A percentile compares a stretch with the other conserved stretches of the same genome.
These are phyloP conservation scores for Hippocampus zosterae DNA, from an alignment of 2,113 vertebrate species.

Conservation along the genomic window DNA sequence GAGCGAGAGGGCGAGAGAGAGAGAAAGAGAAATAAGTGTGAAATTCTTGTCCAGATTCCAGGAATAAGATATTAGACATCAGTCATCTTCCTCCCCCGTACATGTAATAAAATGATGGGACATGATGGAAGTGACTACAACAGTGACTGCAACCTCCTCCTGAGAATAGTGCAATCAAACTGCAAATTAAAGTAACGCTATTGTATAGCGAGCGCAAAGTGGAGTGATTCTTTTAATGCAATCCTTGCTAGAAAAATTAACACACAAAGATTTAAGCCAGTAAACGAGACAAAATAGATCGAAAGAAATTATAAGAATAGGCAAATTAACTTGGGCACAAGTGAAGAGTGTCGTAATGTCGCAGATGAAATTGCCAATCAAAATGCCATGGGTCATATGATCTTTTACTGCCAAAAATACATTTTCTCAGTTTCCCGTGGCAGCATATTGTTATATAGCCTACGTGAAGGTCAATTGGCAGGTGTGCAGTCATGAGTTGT, in stretches of 20 bases:
- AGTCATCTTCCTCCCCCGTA: constrained; percentile 52
- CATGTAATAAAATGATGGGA: constrained; percentile 43
- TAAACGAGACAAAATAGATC: background rate
- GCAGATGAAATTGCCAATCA: no score
- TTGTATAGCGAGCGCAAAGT: background rate
- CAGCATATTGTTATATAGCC: no score
- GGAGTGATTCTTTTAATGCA: background rate
- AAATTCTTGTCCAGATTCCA: constrained; percentile 47
- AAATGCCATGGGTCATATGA: no score
- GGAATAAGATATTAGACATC: constrained; percentile 41
- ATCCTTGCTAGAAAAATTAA: constrained; percentile 10
- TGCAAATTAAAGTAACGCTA: constrained; percentile 3
- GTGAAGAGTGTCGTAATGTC: no score
- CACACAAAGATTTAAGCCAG: background rate
- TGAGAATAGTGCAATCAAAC: constrained; percentile 28
- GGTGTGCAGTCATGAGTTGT: no score
- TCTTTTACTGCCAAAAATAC: no score
- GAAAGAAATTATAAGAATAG: no score
- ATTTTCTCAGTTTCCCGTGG: no score
- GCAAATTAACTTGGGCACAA: no score
- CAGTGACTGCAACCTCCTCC: constrained; percentile 39
- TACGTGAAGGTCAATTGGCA: no score
- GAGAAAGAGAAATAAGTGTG: background rate
- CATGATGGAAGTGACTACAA: constrained; percentile 30
- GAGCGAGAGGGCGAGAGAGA: background rate